phyloP scores from a whole-genome alignment of 2,797 vertebrate genomes.

The Myotis planiceps region DNA sequence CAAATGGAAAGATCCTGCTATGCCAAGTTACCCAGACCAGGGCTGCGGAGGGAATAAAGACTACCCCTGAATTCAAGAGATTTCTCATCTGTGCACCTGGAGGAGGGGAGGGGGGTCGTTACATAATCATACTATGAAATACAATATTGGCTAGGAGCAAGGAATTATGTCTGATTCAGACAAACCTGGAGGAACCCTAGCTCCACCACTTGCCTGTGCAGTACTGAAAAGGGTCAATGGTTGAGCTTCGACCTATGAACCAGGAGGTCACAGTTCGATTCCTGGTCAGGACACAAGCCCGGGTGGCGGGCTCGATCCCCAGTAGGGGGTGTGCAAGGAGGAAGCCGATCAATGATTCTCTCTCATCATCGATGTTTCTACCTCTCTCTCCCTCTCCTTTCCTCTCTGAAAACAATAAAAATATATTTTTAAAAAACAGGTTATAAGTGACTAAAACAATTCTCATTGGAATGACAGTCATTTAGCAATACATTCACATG shows the following conservation, averaged over 20 bases:
- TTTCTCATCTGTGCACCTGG: neutral
- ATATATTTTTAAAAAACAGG: neutral
- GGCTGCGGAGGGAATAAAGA: neutral
- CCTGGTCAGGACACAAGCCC: no score
- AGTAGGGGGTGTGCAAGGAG: no score
- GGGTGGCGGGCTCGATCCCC: no score
- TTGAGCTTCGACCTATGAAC: neutral
- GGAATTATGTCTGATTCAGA: neutral
- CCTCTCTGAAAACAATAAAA: no score
- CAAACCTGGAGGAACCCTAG: neutral
- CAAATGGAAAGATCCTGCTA: neutral
- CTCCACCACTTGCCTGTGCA: neutral
- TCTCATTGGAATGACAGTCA: neutral
- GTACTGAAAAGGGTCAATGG: neutral
- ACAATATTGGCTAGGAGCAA: neutral
- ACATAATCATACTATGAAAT: constrained; percentile 13
- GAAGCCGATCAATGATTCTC: no score
- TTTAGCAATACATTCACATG: neutral
- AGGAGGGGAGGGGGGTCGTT: neutral
- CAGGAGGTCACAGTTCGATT: neutral
- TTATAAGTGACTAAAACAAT: neutral
- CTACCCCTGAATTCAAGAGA: neutral
- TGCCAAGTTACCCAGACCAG: neutral
- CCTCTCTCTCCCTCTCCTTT: no score
- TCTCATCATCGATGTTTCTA: no score